Evolutionary conservation across 2,888 invertebrate species (phyloP).

Genomic region (Aleiodes alternator): DNA sequence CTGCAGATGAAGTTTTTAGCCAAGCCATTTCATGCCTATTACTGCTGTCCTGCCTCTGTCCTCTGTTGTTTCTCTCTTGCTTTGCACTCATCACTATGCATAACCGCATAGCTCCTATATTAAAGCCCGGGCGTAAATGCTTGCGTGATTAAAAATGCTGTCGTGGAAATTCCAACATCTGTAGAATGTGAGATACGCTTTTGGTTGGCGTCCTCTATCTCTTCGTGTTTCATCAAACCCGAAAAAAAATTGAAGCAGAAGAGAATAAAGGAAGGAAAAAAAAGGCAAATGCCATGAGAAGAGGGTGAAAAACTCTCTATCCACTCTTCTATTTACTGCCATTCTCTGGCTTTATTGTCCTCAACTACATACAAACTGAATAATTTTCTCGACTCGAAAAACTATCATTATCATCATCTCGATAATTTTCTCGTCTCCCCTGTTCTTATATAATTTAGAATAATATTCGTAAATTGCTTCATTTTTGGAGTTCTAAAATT

Average conservation of each 20-base stretch:
- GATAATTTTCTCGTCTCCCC: background rate
- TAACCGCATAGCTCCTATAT: constrained; percentile 74
- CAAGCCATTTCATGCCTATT: constrained; percentile 67
- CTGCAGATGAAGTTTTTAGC: constrained; percentile 74
- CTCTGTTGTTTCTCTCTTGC: constrained; percentile 38
- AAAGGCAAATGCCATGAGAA: background rate
- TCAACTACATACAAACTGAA: constrained; percentile 3
- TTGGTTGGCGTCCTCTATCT: constrained; percentile 21
- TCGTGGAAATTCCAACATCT: constrained; percentile 68
- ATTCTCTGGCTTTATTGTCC: constrained; percentile 15
- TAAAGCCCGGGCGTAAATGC: constrained; percentile 69
- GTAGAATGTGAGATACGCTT: constrained; percentile 57
- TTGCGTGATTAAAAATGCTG: constrained; percentile 74
- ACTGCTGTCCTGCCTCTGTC: constrained; percentile 48
- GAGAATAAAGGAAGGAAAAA: background rate
- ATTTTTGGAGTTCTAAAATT: no score
- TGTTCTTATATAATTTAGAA: no score
- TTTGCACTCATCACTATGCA: constrained; percentile 69
- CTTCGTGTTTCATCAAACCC: constrained; percentile 25
- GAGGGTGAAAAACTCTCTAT: background rate
- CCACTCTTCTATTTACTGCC: background rate
- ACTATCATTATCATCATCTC: background rate
- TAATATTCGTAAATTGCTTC: no score
- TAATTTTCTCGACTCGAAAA: constrained; percentile 15
- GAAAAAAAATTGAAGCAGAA: background rate